phyloP scores from a whole-genome alignment of 2,888 invertebrate genomes.

The Eilema depressum region DNA sequence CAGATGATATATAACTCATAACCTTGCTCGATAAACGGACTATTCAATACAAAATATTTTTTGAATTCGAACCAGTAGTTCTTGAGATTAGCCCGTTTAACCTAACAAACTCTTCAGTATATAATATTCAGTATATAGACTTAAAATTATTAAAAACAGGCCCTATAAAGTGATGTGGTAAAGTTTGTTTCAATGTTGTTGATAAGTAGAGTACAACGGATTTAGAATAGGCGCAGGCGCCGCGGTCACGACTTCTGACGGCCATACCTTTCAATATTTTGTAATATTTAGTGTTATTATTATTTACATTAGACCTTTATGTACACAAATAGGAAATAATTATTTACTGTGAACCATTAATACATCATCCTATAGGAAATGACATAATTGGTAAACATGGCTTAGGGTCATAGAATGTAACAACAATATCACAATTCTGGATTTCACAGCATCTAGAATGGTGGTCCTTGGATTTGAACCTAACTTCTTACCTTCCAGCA shows the following conservation, averaged over 20 bases:
- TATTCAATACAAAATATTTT: no score
- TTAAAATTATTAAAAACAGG: no score
- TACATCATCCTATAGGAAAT: background rate
- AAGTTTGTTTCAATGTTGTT: background rate
- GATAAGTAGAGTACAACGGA: background rate
- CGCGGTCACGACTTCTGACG: conserved; percentile 7
- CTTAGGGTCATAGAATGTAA: background rate
- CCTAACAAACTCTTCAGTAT: no score
- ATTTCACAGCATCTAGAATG: no score
- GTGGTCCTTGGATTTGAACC: no score
- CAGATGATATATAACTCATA: no score
- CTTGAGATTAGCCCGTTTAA: no score
- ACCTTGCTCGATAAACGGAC: background rate
- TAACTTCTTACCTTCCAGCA: no score
- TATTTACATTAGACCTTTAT: background rate
- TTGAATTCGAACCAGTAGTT: no score
- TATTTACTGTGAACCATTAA: background rate
- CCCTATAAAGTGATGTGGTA: background rate
- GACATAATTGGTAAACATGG: background rate
- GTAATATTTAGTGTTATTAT: conserved; percentile 5
- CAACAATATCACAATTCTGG: background rate
- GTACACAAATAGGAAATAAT: background rate
- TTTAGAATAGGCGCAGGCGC: background rate
- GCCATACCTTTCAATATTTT: conserved; percentile 7
- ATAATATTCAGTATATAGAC: no score